Percentiles rank a stretch among this genome's conserved stretches.
phyloP scores from a whole-genome alignment of 2,888 invertebrate genomes.

The Anodontia alba region DNA sequence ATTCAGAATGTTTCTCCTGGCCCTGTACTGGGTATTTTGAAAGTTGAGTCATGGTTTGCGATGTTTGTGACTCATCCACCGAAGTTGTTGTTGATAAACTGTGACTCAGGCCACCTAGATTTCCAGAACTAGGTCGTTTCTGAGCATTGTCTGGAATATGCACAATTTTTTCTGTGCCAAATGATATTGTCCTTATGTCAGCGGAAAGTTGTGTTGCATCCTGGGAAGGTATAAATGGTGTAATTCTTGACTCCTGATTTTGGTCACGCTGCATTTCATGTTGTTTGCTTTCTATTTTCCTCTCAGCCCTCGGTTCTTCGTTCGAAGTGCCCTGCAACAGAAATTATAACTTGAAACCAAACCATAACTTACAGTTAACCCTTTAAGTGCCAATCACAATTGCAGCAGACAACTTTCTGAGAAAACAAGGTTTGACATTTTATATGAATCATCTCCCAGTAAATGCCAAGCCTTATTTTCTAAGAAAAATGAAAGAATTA shows the following conservation, averaged over 20 bases:
- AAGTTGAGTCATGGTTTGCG: conserved; percentile 17
- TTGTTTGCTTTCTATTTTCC: conserved; percentile 11
- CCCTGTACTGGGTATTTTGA: conserved; percentile 14
- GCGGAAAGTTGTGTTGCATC: conserved; percentile 1
- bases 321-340: neutral
- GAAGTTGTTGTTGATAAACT: neutral
- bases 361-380: no score
- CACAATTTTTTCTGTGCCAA: conserved; percentile 1
- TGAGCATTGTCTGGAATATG: conserved; percentile 14
- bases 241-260: conserved; percentile 27
- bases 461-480: no score
- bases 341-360: neutral
- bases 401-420: no score
- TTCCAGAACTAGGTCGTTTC: conserved; percentile 8
- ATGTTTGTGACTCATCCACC: neutral
- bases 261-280: conserved; percentile 51
- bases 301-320: conserved; percentile 5
- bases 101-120: conserved; percentile 18
- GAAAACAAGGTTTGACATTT: no score
- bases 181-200: conserved; percentile 9
- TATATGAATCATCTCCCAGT: no score
- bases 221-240: conserved; percentile 11
- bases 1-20: conserved; percentile 5
- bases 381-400: no score
- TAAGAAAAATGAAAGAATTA: no score